Evolutionary conservation across 1,140 invertebrate species (phyloP).

Genomic region (Papilio glaucus): DNA sequence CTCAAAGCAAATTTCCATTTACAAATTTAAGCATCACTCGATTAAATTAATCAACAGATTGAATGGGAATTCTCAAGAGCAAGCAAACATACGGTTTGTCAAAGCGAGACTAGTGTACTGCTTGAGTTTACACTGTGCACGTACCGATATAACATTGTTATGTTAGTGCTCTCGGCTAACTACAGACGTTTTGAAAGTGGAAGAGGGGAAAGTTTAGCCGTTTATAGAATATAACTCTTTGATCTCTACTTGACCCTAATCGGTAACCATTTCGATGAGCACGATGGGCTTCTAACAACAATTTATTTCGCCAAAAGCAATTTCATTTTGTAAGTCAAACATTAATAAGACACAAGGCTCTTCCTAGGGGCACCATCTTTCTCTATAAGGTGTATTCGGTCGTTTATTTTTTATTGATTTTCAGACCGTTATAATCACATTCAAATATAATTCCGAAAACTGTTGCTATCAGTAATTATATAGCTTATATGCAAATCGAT

Average conservation of each 20-base stretch:
- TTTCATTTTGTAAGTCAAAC: slow-evolving; percentile 23
- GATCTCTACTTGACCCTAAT: slow-evolving; percentile 34
- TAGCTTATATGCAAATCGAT: too few species aligned
- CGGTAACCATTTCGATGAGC: slow-evolving; percentile 22
- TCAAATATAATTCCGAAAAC: too few species aligned
- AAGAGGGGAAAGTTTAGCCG: slow-evolving; percentile 28
- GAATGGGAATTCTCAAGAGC: slow-evolving; percentile 9
- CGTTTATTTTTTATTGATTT: too few species aligned
- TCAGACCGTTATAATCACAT: too few species aligned
- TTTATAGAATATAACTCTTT: slow-evolving; percentile 28
- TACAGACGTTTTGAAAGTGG: slow-evolving; percentile 29
- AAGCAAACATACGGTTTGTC: slow-evolving; percentile 9
- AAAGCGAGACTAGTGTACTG: not conserved
- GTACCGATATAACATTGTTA: slow-evolving; percentile 13
- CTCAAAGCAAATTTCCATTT: not conserved
- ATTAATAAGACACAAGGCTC: slow-evolving; percentile 10
- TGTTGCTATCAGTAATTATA: too few species aligned
- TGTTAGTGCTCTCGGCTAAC: not conserved
- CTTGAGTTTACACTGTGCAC: not conserved
- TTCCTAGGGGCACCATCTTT: not conserved
- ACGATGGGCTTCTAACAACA: slow-evolving; percentile 5
- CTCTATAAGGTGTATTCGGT: too few species aligned
- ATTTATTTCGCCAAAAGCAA: slow-evolving; percentile 32
- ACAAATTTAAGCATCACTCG: slow-evolving; percentile 13
- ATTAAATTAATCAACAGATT: slow-evolving; percentile 20